phyloP scores from a whole-genome alignment of 2,888 invertebrate genomes.

The Rotaria socialis region DNA sequence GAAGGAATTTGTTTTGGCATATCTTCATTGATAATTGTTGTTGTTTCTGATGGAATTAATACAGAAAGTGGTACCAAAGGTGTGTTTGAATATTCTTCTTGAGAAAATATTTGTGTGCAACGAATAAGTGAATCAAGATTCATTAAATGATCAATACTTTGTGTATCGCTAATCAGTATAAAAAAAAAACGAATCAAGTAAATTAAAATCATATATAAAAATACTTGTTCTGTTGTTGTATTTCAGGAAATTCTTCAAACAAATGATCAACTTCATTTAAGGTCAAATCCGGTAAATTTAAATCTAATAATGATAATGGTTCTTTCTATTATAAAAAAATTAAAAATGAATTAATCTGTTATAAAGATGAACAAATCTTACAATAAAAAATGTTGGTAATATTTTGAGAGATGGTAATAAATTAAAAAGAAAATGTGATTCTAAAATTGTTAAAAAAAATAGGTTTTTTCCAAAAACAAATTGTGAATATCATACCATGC shows the following conservation, averaged over 20 bases:
- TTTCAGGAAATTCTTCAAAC: slow-evolving; percentile 3
- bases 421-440: slow-evolving; percentile 29
- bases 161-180: not conserved
- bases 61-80: not conserved
- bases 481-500: not conserved
- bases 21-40: not conserved
- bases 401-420: not conserved
- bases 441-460: not conserved
- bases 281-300: not conserved
- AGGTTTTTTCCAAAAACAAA: not conserved
- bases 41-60: not conserved
- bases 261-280: not conserved
- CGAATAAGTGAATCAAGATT: not conserved
- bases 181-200: not conserved
- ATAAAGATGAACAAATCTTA: not conserved
- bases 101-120: not conserved
- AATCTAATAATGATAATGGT: slow-evolving; percentile 17
- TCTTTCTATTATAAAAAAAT: not conserved
- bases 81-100: not conserved
- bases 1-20: not conserved
- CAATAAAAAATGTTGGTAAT: not conserved
- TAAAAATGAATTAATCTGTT: not conserved
- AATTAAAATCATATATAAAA: not conserved
- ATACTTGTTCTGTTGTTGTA: not conserved
- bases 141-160: not conserved